phyloP scores from a whole-genome alignment of 2,888 invertebrate species.

The Dasysyrphus albostriatus region DNA sequence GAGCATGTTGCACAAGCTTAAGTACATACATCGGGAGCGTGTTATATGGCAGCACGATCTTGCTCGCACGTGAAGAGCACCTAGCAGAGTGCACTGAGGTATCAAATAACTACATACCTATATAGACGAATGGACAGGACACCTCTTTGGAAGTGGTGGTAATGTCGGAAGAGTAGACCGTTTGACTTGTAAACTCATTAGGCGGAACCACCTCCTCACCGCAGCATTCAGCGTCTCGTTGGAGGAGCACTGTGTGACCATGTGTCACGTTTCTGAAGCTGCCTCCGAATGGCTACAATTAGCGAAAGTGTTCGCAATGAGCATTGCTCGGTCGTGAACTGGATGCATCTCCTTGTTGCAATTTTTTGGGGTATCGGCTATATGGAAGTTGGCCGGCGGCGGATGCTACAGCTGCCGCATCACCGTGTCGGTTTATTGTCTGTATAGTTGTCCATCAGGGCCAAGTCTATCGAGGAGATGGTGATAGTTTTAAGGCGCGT shows the following conservation, averaged over 20 bases:
- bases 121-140: conserved; percentile 47
- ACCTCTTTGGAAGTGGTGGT: conserved; percentile 60
- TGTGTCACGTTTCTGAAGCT: conserved; percentile 75
- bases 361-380: not conserved
- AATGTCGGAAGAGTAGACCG: conserved; percentile 40
- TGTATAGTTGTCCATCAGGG: conserved; percentile 63
- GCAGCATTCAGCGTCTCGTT: conserved; percentile 35
- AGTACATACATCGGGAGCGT: conserved; percentile 68
- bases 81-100: conserved; percentile 28
- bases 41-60: conserved; percentile 74
- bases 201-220: conserved; percentile 66
- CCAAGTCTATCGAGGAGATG: conserved; percentile 56
- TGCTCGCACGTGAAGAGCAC: conserved; percentile 69
- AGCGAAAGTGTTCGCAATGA: conserved; percentile 75
- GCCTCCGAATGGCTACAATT: conserved; percentile 72
- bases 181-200: conserved; percentile 76
- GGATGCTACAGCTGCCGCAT: conserved; percentile 1
- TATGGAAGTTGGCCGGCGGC: conserved; percentile 3
- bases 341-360: conserved; percentile 58
- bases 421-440: conserved; percentile 48
- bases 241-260: conserved; percentile 60
- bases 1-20: conserved; percentile 69
- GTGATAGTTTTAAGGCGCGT: conserved; percentile 72
- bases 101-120: conserved; percentile 1
- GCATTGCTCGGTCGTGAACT: conserved; percentile 71